These are phyloP conservation scores for Limnephilus auricula DNA, from an alignment of 2,888 invertebrate species.

Conservation along the genomic window DNA sequence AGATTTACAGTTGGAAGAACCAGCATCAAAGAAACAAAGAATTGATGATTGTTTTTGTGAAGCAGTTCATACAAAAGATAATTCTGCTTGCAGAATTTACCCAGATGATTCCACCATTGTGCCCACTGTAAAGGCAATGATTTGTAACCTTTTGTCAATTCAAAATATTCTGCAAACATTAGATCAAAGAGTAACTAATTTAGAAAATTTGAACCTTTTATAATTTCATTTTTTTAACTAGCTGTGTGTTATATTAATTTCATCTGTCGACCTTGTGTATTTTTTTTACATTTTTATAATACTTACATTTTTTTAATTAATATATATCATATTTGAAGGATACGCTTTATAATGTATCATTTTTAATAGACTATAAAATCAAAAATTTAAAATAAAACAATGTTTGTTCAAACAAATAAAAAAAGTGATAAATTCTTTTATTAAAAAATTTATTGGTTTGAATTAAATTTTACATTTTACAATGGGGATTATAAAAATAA, in stretches of 20 bases:
- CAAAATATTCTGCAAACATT: conserved; percentile 78
- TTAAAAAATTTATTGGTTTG: background rate
- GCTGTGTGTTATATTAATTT: background rate
- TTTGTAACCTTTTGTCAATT: conserved; percentile 78
- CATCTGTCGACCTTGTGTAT: background rate
- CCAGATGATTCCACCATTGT: conserved; percentile 69
- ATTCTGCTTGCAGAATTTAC: background rate
- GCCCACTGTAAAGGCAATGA: conserved; percentile 77
- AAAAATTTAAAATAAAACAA: background rate
- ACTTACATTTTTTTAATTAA: background rate
- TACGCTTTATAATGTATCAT: background rate
- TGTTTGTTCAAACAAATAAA: no score
- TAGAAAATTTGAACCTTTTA: conserved; percentile 72
- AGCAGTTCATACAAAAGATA: background rate
- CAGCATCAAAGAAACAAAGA: conserved; percentile 69
- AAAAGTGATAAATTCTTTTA: background rate
- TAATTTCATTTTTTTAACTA: background rate
- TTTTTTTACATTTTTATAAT: background rate
- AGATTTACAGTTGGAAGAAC: conserved; percentile 15
- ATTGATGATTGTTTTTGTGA: conserved; percentile 70
- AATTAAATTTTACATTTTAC: background rate
- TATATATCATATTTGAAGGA: background rate
- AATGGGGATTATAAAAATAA: background rate
- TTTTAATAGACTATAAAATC: background rate
- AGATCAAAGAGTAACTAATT: conserved; percentile 76